phyloP scores from a whole-genome alignment of 2,113 vertebrate species.

The Neomonachus schauinslandi region DNA sequence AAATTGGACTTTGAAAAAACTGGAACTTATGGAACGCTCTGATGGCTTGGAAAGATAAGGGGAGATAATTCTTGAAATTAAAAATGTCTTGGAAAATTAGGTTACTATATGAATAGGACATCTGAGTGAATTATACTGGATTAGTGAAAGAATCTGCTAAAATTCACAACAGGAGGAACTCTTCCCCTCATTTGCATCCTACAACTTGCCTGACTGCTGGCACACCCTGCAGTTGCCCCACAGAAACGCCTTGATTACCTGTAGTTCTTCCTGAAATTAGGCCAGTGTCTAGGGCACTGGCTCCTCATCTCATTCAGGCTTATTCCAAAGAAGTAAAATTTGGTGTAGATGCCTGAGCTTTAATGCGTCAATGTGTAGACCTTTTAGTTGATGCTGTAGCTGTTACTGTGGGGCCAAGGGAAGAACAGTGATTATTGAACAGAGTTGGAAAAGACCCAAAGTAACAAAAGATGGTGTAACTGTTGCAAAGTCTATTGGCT shows the following conservation, averaged over 20 bases:
- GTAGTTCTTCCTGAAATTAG: neutral
- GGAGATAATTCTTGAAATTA: neutral
- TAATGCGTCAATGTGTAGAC: slow-evolving; percentile 89
- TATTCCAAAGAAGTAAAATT: slow-evolving; percentile 83
- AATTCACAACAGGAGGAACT: neutral
- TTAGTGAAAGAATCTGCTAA: neutral
- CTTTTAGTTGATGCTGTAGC: slow-evolving; percentile 85
- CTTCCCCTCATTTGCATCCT: neutral
- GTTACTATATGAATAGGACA: neutral
- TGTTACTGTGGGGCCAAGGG: slow-evolving; percentile 96
- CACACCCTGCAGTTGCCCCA: neutral
- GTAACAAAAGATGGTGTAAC: slow-evolving; percentile 96
- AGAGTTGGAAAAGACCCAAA: slow-evolving; percentile 91
- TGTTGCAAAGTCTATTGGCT: slow-evolving; percentile 79
- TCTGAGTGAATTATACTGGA: neutral
- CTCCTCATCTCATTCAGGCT: slow-evolving; percentile 87
- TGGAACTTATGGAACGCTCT: neutral
- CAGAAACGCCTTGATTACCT: neutral
- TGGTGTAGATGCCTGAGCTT: slow-evolving; percentile 86
- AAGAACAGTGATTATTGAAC: slow-evolving; percentile 90
- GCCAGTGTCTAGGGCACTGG: neutral
- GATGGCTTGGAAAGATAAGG: neutral
- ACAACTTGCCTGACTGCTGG: neutral
- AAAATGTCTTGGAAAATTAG: neutral
- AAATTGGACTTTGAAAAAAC: neutral